phyloP scores from a whole-genome alignment of 2,888 invertebrate species.

The Dynastes tityus region DNA sequence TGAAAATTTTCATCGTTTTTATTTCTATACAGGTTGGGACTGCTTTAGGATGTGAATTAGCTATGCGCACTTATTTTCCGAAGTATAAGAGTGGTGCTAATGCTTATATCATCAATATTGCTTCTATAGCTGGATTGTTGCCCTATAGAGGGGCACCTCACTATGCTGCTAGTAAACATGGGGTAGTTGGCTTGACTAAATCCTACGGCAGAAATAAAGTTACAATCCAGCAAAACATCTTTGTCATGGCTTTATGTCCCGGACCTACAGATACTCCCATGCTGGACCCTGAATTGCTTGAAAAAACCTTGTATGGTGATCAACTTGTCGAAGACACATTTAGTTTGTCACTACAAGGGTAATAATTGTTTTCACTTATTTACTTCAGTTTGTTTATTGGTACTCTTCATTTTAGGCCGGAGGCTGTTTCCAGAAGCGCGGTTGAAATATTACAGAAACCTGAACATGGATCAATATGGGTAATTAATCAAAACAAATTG shows the following conservation, averaged over 20 bases:
- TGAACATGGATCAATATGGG: conserved; percentile 18
- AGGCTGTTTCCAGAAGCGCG: conserved; percentile 1
- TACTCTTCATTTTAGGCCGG: conserved; percentile 13
- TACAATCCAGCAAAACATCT: neutral
- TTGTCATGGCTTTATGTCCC: neutral
- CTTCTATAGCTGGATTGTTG: conserved; percentile 10
- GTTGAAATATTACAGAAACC: conserved; percentile 4
- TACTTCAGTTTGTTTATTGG: no score
- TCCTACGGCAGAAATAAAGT: neutral
- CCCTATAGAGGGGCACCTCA: neutral
- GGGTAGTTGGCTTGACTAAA: neutral
- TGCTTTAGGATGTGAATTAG: conserved; percentile 27
- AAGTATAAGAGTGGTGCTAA: conserved; percentile 30
- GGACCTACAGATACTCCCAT: neutral
- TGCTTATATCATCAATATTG: conserved; percentile 26
- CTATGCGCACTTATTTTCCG: conserved; percentile 28
- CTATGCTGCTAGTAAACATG: neutral
- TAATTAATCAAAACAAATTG: neutral
- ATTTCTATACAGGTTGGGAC: conserved; percentile 16
- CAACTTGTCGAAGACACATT: no score
- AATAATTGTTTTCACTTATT: no score
- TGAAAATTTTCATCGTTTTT: no score
- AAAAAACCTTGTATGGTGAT: conserved; percentile 6
- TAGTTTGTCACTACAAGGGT: no score
- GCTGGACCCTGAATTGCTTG: neutral